Percentiles rank a stretch among this genome's conserved stretches.
Conservation (phyloP, 2,888 invertebrate genomes). For the Oscheius sp. region DNA sequence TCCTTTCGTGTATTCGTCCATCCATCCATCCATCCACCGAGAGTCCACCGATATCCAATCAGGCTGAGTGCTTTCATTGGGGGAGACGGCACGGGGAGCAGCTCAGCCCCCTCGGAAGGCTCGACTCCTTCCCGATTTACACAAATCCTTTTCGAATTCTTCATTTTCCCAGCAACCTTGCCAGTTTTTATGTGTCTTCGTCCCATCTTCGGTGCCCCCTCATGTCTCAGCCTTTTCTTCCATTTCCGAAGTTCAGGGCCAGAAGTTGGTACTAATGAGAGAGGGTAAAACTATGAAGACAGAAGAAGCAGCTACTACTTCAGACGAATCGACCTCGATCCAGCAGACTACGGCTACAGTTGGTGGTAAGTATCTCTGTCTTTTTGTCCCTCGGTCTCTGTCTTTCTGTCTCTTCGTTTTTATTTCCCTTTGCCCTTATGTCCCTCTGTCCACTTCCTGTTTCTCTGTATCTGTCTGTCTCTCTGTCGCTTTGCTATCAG, state of each 20-base stretch:
- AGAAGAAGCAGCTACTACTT: conserved; percentile 20
- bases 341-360: conserved; percentile 32
- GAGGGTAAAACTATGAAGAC: neutral
- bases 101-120: conserved; percentile 17
- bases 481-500: no score
- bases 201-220: neutral
- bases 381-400: no score
- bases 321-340: conserved; percentile 28
- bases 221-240: neutral
- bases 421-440: no score
- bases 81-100: neutral
- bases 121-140: neutral
- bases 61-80: conserved; percentile 23
- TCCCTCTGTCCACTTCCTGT: no score
- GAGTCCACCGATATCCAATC: conserved; percentile 18
- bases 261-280: neutral
- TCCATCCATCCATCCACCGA: neutral
- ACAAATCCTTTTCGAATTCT: neutral
- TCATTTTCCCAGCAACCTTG: neutral
- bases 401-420: no score
- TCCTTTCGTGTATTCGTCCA: neutral
- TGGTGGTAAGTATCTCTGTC: neutral
- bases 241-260: neutral
- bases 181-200: neutral
- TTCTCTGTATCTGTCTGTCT: no score